These are phyloP conservation scores for Lamprotornis superbus DNA, from an alignment of 2,113 vertebrate species.

Conservation along the genomic window DNA sequence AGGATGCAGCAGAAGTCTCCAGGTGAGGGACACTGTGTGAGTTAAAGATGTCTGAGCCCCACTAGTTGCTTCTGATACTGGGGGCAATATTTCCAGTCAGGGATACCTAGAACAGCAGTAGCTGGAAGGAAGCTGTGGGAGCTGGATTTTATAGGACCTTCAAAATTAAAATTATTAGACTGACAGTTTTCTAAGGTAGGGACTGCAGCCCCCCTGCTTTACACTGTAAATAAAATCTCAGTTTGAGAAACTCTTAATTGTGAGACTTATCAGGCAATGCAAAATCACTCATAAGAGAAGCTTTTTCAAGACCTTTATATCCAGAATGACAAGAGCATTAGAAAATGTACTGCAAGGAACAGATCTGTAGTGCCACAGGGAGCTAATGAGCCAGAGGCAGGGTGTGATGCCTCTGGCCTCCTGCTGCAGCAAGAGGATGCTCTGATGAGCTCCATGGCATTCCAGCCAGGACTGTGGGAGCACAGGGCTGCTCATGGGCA, in stretches of 20 bases:
- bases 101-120: background rate
- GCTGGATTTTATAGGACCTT: background rate
- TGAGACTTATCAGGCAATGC: background rate
- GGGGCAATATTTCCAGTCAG: background rate
- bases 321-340: background rate
- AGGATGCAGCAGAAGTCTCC: background rate
- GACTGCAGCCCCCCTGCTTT: background rate
- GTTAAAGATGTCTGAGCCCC: background rate
- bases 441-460: background rate
- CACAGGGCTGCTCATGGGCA: background rate
- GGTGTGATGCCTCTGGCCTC: background rate
- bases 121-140: background rate
- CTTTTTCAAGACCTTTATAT: background rate
- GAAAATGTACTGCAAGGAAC: background rate
- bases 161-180: background rate
- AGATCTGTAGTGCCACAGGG: background rate
- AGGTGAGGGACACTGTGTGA: background rate
- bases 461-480: background rate
- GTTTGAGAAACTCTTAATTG: background rate
- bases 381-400: background rate
- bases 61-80: background rate
- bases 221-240: background rate
- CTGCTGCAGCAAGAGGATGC: background rate
- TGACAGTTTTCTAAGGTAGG: background rate
- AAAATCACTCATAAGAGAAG: background rate